Base-by-base conservation (phyloP, 2,888 invertebrate species). In the Lissocephala sabroskyi region DNA sequence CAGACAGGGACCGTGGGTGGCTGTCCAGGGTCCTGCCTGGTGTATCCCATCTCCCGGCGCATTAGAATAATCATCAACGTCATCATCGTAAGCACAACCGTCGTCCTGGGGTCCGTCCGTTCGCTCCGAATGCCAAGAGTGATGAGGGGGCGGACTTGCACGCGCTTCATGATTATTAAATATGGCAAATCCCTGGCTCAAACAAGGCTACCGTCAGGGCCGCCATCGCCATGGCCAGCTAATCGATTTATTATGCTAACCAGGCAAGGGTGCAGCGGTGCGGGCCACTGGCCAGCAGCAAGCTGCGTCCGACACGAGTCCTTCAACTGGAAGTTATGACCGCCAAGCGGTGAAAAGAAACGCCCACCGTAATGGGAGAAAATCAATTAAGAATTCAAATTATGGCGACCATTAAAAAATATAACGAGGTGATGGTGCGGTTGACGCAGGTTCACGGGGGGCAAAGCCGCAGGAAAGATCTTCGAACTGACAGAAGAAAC, bases 211-310 rank as follows among this genome's bases (percentile, higher is more conserved):
- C n/a, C n/a, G n/a, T 16, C 52, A 42, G 17, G 19, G 29, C 41
- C 36, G 2, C 26, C 43, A 37, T 14, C 48, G 39, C 19, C 28
- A 11, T 11, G 28, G 41, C 41, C 35, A 65, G 70, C 77, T 79
- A 76, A 71, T 71, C 71, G 71, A 71, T 71, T 79, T 79, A 71
- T 79, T 71, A 76, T 76, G 77, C 71, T 68, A 71, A 79, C 77
- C 77, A 73, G 71, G 59, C 77, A n/a, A n/a, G n/a, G 74, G 59
- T 65, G 79, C 74, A 68, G 74, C 49, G 62, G 67, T 76, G 48
- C 62, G 37, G 26, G 46, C 41, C 41, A 41, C 37, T 62, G 41
- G 13, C n/a, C n/a, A n/a, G n/a, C n/a, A n/a, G n/a, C n/a, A n/a
- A n/a, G n/a, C n/a, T n/a, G n/a, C n/a, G n/a, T n/a, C n/a, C n/a